Base-by-base conservation (phyloP, 1,140 invertebrate genomes). In the Drosophila mauritiana region DNA sequence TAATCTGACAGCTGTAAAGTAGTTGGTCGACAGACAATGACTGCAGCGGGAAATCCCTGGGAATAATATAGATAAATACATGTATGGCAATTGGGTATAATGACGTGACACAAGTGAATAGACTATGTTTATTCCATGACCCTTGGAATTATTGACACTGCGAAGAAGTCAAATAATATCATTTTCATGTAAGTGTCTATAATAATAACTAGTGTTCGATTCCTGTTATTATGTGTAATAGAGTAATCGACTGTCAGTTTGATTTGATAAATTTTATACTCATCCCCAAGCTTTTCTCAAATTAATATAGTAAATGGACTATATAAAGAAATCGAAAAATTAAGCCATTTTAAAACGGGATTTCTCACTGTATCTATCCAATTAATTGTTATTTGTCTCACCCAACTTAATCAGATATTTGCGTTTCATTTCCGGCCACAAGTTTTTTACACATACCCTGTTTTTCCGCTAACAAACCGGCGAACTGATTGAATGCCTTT, bases 1-100 rank as follows among this genome's bases (percentile, higher is more conserved):
- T 52, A 64, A 68, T 76, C 57, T 69, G 64, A 53, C 74, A 72
- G 48, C 53, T 54, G 62, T 17, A 74, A 69, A 52, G 40, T 72
- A 63, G 43, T 53, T 54, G 63, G 27, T 42, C 40, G 53, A 49
- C 53, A 42, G 52, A 70, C 45, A 62, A 62, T 4, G 53, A 63
- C 57, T 63, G 40, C 48, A 62, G 12, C 13, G 55, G 49, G 31
- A 63, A 63, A 49, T 31, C 43, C 43, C 36, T 61, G 11, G 11
- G n/a, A 49, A 46, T 22, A 10, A 20, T 15, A 48, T 25, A 36
- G 45, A 46, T 63, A 48, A 48, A 13, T 46, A 70, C 42, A 40
- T 25, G 15, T 53, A 40, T 25, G 20, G 20, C 40, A 67, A 55
- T 45, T 45, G 25, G 22, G 45, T n/a, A 20, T 68, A 73, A 73